Base-by-base conservation (phyloP, 2,888 invertebrate genomes). In the Dastarcus helophoroides region DNA sequence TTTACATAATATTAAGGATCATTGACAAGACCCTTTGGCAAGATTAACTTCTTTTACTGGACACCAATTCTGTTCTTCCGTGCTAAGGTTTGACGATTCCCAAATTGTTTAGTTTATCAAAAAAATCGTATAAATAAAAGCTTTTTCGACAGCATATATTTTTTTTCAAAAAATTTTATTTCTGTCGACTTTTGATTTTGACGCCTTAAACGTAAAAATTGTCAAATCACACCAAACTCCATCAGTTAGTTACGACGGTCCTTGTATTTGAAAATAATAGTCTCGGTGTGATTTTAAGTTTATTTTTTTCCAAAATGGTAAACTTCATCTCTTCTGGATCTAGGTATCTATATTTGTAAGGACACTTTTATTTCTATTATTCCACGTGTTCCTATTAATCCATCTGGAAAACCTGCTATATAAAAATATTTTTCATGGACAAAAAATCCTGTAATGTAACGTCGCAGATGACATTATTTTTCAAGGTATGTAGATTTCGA, bases 341-440 rank as follows among this genome's bases (percentile, higher is more conserved):
- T 6, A 13, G 3, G 14, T 27, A 12, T 10, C 27, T 2, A 14
- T 19, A 3, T 3, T 9, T 17, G 14, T 17, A 27, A 2, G 27
- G 27, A 27, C 27, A 16, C 21, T 27, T 27, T n/a, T 10, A 27
- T 27, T 17, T 27, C 27, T 3, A 27, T 27, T 13, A 27, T 17
- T 3, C 27, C 27, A 6, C 13, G 13, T 6, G 8, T 3, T 13
- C 5, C 2, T 4, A 17, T 17, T 9, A 27, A 11, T 7, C 27
- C 27, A 27, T 27, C 27, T 2, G 17, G 27, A 27, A 13, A 27
- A 11, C 27, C n/a, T 3, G 27, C 16, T 10, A 14, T n/a, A n/a
- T n/a, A n/a, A n/a, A n/a, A n/a, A n/a, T n/a, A n/a, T n/a, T n/a
- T n/a, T n/a, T n/a, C n/a, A n/a, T n/a, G n/a, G n/a, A n/a, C n/a